Evolutionary conservation across 2,888 invertebrate genomes (phyloP).

Genomic region (Chrysolina americana): DNA sequence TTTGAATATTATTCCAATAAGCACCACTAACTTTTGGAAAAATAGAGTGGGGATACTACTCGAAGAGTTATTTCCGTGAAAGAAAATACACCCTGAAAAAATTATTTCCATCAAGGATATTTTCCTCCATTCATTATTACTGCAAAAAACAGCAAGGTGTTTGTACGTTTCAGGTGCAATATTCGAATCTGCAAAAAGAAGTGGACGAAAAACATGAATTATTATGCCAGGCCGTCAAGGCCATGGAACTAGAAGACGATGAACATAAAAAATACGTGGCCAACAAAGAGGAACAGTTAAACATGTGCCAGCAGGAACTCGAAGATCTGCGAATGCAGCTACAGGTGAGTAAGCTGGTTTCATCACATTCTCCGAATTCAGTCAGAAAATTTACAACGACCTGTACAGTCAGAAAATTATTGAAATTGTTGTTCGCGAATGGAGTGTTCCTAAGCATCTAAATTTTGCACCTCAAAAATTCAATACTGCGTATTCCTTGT

Average conservation of each 20-base stretch:
- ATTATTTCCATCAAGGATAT: neutral
- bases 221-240: constrained; percentile 87
- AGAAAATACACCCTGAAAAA: too few species aligned
- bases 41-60: too few species aligned
- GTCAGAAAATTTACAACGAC: too few species aligned
- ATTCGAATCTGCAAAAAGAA: constrained; percentile 83
- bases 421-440: too few species aligned
- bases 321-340: constrained; percentile 65
- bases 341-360: constrained; percentile 62
- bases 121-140: neutral
- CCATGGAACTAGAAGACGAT: constrained; percentile 82
- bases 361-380: neutral
- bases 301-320: constrained; percentile 67
- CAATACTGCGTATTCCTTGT: too few species aligned
- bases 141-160: neutral
- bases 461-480: too few species aligned
- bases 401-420: too few species aligned
- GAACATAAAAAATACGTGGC: constrained; percentile 72
- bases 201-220: constrained; percentile 87
- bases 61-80: too few species aligned
- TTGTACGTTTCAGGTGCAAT: constrained; percentile 75
- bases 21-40: too few species aligned
- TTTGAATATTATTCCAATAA: too few species aligned
- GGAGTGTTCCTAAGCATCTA: too few species aligned
- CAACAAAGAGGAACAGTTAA: constrained; percentile 63